phyloP scores from a whole-genome alignment of 2,888 invertebrate species.

The Cephus spinipes region DNA sequence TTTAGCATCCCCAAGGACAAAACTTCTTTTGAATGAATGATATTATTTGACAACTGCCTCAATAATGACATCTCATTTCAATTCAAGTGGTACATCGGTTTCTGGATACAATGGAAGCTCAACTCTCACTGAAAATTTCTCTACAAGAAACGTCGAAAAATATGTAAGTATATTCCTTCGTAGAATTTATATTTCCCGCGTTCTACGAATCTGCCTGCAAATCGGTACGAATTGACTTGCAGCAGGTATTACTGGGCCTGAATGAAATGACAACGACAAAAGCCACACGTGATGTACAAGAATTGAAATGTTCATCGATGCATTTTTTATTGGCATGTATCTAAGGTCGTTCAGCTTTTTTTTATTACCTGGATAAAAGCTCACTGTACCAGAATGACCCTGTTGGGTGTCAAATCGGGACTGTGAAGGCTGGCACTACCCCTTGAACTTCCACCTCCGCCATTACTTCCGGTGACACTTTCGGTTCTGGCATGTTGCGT shows the following conservation, averaged over 20 bases:
- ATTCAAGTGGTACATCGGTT: neutral
- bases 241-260: too few relatives aligned
- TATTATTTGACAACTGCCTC: neutral
- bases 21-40: neutral
- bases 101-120: neutral
- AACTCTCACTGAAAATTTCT: neutral
- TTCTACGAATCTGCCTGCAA: neutral
- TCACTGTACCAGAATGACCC: slow-evolving; percentile 17
- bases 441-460: slow-evolving; percentile 20
- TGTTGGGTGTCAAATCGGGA: slow-evolving; percentile 23
- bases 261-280: neutral
- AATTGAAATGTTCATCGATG: neutral
- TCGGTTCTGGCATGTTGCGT: slow-evolving; percentile 21
- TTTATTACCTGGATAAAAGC: neutral
- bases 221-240: neutral
- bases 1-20: neutral
- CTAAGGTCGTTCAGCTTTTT: neutral
- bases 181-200: neutral
- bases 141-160: neutral
- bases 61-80: neutral
- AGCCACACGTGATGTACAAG: neutral
- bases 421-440: slow-evolving; percentile 25
- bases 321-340: neutral
- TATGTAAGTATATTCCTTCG: too few relatives aligned
- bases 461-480: slow-evolving; percentile 51